Conservation (phyloP, 2,888 invertebrate genomes). For the Protodeltote pygarga region DNA sequence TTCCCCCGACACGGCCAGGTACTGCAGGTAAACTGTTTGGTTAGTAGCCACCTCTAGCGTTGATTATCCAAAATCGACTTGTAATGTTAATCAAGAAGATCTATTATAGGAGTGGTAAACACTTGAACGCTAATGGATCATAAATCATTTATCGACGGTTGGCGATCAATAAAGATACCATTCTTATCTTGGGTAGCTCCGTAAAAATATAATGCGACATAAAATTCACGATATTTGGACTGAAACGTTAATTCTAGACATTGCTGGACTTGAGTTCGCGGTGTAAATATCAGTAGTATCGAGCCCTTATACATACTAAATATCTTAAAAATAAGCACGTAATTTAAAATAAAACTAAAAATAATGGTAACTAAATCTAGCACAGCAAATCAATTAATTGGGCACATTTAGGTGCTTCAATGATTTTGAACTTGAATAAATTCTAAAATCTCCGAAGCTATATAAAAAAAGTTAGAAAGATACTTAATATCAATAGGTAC, state of each 20-base stretch:
- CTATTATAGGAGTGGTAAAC: no score
- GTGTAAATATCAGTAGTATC: conserved; percentile 14
- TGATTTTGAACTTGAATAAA: background rate
- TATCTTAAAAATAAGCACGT: conserved; percentile 32
- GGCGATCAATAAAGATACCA: no score
- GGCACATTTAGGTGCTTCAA: conserved; percentile 11
- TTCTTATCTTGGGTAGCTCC: no score
- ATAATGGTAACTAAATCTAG: conserved; percentile 54
- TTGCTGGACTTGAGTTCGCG: background rate
- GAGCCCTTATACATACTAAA: conserved; percentile 13
- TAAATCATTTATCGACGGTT: no score
- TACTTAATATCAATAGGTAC: conserved; percentile 46
- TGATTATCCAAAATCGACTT: no score
- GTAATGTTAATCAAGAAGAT: no score
- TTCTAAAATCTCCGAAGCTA: conserved; percentile 4
- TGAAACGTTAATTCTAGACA: background rate
- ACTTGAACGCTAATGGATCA: no score
- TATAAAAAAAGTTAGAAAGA: conserved; percentile 37
- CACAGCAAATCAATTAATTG: conserved; percentile 37
- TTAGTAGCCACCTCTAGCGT: no score
- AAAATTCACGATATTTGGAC: background rate
- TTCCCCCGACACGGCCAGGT: no score
- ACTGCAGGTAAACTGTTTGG: no score
- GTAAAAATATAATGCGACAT: no score
- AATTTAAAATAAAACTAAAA: conserved; percentile 36